Evolutionary conservation across 2,797 vertebrate genomes (phyloP).

Genomic region (Buphagus erythrorhynchus): DNA sequence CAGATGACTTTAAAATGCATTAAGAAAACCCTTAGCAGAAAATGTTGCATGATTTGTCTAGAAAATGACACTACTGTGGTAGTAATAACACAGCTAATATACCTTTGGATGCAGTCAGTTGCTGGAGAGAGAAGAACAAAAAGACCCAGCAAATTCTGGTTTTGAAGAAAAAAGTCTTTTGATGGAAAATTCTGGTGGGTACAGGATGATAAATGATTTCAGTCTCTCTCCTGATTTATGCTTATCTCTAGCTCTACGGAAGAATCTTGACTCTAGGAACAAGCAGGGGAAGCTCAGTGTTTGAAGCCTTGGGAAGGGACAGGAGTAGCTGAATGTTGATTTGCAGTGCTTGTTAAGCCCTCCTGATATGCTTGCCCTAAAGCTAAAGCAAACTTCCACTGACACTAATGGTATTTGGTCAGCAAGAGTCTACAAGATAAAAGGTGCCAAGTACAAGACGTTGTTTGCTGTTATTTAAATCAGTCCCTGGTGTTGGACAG

Average conservation of each 20-base stretch:
- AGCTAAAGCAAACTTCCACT: neutral
- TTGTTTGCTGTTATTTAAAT: neutral
- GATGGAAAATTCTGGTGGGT: neutral
- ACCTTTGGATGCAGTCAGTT: neutral
- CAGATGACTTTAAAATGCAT: neutral
- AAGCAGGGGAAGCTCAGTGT: neutral
- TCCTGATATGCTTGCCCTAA: neutral
- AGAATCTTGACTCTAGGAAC: neutral
- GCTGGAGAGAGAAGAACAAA: neutral
- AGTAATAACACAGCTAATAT: neutral
- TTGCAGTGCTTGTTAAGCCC: neutral
- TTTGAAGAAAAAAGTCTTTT: neutral
- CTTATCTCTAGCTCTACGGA: neutral
- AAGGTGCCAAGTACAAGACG: neutral
- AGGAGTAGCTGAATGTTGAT: neutral
- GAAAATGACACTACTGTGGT: neutral
- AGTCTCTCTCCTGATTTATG: neutral
- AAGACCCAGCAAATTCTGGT: neutral
- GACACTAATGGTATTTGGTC: neutral
- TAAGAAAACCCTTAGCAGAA: neutral
- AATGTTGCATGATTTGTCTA: neutral
- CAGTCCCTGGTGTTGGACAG: neutral
- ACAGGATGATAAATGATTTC: neutral
- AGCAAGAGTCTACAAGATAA: neutral
- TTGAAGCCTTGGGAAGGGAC: neutral